Conservation (phyloP, 2,888 invertebrate species). For the Drosophila multiciliata region DNA sequence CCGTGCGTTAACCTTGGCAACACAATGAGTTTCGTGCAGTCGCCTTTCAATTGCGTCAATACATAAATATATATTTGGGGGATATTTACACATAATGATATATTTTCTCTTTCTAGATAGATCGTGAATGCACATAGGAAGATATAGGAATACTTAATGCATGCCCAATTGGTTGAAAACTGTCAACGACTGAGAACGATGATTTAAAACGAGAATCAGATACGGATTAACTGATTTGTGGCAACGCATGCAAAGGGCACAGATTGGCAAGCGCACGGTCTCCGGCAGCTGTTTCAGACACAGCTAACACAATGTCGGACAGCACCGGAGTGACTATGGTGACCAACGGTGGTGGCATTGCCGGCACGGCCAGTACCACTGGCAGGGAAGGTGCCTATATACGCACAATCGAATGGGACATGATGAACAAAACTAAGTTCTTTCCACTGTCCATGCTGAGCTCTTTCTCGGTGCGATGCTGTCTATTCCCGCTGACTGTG, state of each 20-base stretch:
- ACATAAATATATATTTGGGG: conserved; percentile 10
- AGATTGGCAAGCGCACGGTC: conserved; percentile 44
- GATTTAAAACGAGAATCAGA: conserved; percentile 56
- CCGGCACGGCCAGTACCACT: conserved; percentile 45
- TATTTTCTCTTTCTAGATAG: conserved; percentile 54
- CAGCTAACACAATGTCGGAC: conserved; percentile 68
- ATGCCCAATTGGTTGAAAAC: conserved; percentile 44
- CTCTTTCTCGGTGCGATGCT: conserved; percentile 87
- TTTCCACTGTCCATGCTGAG: conserved; percentile 96
- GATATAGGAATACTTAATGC: conserved; percentile 33
- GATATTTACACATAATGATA: conserved; percentile 5
- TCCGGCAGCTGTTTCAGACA: conserved; percentile 60
- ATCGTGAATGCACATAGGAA: conserved; percentile 19
- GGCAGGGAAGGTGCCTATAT: conserved; percentile 86
- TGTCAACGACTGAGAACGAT: conserved; percentile 43
- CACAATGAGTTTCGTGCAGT: conserved; percentile 54
- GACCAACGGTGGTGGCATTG: conserved; percentile 50
- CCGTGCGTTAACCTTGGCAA: conserved; percentile 46
- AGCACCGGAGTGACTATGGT: conserved; percentile 65
- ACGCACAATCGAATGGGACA: conserved; percentile 97
- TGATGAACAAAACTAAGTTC: conserved; percentile 98
- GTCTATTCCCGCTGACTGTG: conserved; percentile 96
- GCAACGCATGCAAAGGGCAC: conserved; percentile 61
- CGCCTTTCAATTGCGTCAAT: conserved; percentile 38
- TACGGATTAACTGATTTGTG: conserved; percentile 25